phyloP scores from a whole-genome alignment of 64 coral and sea anemone genomes.

The Acropora tenuis region DNA sequence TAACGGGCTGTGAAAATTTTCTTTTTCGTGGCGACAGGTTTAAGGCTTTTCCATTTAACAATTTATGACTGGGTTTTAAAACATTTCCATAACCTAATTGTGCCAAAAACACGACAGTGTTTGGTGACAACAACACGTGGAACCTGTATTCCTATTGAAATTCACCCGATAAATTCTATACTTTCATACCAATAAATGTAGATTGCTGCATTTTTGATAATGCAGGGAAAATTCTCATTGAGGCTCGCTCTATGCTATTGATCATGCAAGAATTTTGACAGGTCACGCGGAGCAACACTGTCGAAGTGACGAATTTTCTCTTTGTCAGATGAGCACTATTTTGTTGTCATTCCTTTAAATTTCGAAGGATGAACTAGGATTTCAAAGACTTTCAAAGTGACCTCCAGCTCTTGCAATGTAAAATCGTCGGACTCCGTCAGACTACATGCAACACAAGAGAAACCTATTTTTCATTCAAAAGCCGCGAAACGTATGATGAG shows the following conservation, averaged over 20 bases:
- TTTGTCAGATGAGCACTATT: not conserved
- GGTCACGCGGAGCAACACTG: not conserved
- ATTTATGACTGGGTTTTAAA: not conserved
- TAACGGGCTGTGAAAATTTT: too few relatives aligned
- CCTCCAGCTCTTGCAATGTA: not conserved
- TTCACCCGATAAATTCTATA: not conserved
- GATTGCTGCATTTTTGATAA: not conserved
- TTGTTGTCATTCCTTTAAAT: not conserved
- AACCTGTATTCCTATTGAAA: constrained; percentile 1
- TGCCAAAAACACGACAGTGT: not conserved
- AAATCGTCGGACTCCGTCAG: not conserved
- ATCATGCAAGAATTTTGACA: not conserved
- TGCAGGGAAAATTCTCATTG: not conserved
- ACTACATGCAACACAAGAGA: not conserved
- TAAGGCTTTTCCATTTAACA: not conserved
- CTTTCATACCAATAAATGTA: constrained; percentile 2
- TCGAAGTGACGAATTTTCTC: not conserved
- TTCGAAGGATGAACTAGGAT: constrained; percentile 8
- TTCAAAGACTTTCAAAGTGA: not conserved
- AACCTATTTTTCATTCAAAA: constrained; percentile 14
- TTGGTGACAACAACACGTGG: not conserved
- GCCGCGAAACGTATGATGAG: not conserved
- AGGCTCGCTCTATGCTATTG: not conserved
- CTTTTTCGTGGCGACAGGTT: too few relatives aligned
- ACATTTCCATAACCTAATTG: not conserved